Evolutionary conservation across 37 sponge, comb jelly and placozoan genomes (phyloP).

Genomic region (Eunapius fragilis): DNA sequence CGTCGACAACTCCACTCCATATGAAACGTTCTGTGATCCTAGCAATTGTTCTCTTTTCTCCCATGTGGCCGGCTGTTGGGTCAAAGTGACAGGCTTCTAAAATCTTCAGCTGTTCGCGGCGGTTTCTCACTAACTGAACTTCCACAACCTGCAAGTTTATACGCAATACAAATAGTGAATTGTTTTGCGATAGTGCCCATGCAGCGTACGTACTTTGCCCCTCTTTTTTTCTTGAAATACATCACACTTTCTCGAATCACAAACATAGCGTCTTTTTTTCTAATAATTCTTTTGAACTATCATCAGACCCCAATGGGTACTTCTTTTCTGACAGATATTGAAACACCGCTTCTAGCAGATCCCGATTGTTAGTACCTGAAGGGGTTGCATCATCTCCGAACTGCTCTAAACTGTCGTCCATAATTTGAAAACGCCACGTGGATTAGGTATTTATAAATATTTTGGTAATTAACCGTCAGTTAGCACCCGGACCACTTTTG

Average conservation of each 20-base stretch:
- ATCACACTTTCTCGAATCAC: not conserved
- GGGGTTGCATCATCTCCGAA: not conserved
- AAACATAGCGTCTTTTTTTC: not conserved
- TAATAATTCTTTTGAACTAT: not conserved
- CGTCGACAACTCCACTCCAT: conserved; percentile 42
- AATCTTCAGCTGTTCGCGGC: conserved; percentile 38
- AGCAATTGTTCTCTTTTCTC: conserved; percentile 60
- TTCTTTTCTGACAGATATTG: not conserved
- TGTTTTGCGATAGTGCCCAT: too few relatives aligned
- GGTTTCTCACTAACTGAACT: not conserved
- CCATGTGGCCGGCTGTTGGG: conserved; percentile 80
- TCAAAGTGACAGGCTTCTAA: conserved; percentile 60
- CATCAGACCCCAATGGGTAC: not conserved
- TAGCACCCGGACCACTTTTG: too few relatives aligned
- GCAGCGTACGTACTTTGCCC: too few relatives aligned
- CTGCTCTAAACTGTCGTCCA: not conserved
- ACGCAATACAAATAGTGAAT: too few relatives aligned
- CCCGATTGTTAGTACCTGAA: not conserved
- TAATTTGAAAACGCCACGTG: conserved; percentile 5
- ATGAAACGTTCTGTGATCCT: too few relatives aligned
- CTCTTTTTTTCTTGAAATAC: too few relatives aligned
- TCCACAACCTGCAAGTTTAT: too few relatives aligned
- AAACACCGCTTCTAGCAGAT: not conserved
- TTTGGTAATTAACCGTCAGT: conserved; percentile 38
- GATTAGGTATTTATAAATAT: too few relatives aligned